phyloP scores from a whole-genome alignment of 2,888 invertebrate genomes.

The Keiferia lycopersicella region DNA sequence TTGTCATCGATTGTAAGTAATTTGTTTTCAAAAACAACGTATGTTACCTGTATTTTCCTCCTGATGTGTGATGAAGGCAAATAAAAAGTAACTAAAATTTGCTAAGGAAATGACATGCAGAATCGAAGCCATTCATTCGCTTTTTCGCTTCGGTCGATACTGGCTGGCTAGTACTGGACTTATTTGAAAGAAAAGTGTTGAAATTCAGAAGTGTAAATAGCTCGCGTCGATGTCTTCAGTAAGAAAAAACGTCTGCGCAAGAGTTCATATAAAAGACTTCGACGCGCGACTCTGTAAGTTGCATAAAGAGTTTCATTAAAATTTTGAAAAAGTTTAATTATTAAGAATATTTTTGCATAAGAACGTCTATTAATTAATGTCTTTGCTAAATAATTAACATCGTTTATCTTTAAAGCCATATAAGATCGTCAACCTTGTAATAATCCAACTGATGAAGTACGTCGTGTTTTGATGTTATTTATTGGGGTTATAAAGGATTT shows the following conservation, averaged over 20 bases:
- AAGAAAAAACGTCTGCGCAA: background rate
- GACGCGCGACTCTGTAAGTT: slow-evolving; percentile 14
- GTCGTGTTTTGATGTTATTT: background rate
- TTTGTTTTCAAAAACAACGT: too few species aligned
- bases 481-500: slow-evolving; percentile 10
- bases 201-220: background rate
- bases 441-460: background rate
- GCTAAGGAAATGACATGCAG: too few species aligned
- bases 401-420: background rate
- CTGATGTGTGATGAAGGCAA: too few species aligned
- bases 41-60: background rate
- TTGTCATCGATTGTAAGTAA: too few species aligned
- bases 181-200: background rate
- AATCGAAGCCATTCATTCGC: slow-evolving; percentile 1
- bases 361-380: background rate
- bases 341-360: slow-evolving; percentile 9
- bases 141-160: slow-evolving; percentile 5
- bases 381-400: background rate
- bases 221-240: slow-evolving; percentile 18
- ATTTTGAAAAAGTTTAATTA: background rate
- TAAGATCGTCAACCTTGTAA: background rate
- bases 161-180: background rate
- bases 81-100: too few species aligned
- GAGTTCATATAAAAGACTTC: slow-evolving; percentile 13
- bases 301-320: slow-evolving; percentile 6